Conservation (phyloP, 2,113 vertebrate species). For the Melanerpes aurifrons region DNA sequence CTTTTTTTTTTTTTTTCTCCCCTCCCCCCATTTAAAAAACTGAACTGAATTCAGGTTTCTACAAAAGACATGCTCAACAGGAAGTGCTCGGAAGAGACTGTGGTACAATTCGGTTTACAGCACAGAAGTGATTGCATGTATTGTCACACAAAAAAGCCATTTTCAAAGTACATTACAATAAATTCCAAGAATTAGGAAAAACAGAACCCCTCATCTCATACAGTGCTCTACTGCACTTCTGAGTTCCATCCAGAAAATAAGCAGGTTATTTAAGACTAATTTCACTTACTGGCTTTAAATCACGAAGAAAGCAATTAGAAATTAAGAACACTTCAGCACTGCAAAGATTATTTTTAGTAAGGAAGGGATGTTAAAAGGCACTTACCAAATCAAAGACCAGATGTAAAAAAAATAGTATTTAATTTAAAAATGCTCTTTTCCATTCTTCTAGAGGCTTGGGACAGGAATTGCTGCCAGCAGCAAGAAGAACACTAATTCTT, state of each 20-base stretch:
- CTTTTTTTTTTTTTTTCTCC: neutral
- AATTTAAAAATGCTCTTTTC: neutral
- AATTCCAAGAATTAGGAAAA: neutral
- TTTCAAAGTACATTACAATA: neutral
- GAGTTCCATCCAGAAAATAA: neutral
- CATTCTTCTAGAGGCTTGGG: constrained; percentile 12
- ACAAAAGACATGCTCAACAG: neutral
- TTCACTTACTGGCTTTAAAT: neutral
- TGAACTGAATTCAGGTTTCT: neutral
- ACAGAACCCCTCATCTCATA: neutral
- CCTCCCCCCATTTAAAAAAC: neutral
- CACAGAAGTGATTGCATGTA: neutral
- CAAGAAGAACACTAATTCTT: constrained; percentile 10
- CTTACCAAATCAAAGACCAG: constrained; percentile 9
- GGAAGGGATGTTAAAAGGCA: neutral
- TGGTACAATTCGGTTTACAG: neutral
- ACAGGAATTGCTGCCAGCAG: constrained; percentile 20
- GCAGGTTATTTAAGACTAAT: neutral
- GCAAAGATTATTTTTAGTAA: neutral
- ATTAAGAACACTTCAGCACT: neutral
- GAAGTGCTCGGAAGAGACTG: neutral
- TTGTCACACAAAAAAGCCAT: neutral
- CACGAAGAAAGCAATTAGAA: neutral
- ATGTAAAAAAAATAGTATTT: neutral
- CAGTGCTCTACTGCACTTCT: neutral